Evolutionary conservation across 2,113 vertebrate genomes (phyloP).

Genomic region (Xyrauchen texanus): DNA sequence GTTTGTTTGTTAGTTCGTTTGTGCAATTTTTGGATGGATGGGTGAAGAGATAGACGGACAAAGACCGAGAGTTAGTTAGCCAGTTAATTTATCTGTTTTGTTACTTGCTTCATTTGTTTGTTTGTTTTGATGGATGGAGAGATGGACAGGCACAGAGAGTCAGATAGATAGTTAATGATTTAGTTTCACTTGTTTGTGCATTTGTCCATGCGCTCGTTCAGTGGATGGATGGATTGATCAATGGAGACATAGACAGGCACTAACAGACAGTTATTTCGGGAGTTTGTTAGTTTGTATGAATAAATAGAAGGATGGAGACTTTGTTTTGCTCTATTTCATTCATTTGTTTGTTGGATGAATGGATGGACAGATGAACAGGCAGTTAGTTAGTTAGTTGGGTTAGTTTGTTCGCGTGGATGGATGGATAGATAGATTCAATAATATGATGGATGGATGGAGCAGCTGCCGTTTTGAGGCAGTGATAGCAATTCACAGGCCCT

Average conservation of each 20-base stretch:
- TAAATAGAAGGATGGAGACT: too few species aligned
- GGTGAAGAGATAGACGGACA: background rate
- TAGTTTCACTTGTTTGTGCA: too few species aligned
- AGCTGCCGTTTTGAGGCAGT: conserved; percentile 56
- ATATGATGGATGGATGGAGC: background rate
- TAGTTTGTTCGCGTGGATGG: background rate
- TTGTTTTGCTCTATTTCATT: too few species aligned
- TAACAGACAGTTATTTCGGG: background rate
- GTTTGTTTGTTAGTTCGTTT: too few species aligned
- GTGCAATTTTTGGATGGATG: background rate
- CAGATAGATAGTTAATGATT: too few species aligned
- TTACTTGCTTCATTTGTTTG: too few species aligned
- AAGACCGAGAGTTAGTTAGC: background rate
- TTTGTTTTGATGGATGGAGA: background rate
- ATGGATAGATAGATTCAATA: background rate
- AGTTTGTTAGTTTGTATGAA: too few species aligned
- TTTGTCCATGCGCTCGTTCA: too few species aligned
- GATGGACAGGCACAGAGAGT: background rate
- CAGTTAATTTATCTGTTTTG: background rate
- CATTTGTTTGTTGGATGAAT: too few species aligned
- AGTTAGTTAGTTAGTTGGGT: background rate
- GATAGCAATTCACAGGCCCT: conserved; percentile 51
- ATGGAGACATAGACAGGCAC: background rate
- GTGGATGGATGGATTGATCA: background rate
- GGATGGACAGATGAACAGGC: background rate